Conservation (phyloP, 2,113 vertebrate genomes). For the Vireo altiloquus region DNA sequence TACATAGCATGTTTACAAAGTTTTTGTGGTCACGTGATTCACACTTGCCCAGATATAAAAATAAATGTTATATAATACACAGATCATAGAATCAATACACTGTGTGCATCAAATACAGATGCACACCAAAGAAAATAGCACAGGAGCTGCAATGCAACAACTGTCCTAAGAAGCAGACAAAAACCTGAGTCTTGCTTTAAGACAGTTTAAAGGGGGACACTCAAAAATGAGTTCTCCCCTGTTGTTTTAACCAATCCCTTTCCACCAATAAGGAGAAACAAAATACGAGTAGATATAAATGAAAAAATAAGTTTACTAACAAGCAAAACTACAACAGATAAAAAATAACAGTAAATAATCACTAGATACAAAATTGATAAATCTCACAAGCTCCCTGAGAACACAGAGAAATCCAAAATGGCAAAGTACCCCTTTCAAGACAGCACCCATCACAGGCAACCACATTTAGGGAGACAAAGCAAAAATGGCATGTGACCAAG, state of each 20-base stretch:
- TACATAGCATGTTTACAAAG: not conserved
- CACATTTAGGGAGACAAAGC: not conserved
- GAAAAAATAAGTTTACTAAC: not conserved
- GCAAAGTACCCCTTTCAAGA: not conserved
- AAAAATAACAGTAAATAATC: not conserved
- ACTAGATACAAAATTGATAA: not conserved
- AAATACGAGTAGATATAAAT: not conserved
- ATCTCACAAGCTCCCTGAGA: not conserved
- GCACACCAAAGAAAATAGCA: not conserved
- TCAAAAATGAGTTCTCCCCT: not conserved
- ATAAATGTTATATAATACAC: not conserved
- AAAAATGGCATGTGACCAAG: not conserved
- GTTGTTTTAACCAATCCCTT: not conserved
- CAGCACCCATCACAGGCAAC: not conserved
- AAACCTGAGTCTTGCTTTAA: not conserved
- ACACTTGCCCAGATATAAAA: slow-evolving; percentile 1
- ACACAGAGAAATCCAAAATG: not conserved
- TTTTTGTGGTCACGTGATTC: not conserved
- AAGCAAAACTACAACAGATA: not conserved
- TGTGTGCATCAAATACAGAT: not conserved
- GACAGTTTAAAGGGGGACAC: not conserved
- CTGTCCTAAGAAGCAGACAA: not conserved
- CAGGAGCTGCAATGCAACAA: not conserved
- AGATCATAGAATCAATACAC: not conserved
- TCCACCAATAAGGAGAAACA: not conserved